Evolutionary conservation across 2,888 invertebrate genomes (phyloP).

Genomic region (Lasius fuliginosus): DNA sequence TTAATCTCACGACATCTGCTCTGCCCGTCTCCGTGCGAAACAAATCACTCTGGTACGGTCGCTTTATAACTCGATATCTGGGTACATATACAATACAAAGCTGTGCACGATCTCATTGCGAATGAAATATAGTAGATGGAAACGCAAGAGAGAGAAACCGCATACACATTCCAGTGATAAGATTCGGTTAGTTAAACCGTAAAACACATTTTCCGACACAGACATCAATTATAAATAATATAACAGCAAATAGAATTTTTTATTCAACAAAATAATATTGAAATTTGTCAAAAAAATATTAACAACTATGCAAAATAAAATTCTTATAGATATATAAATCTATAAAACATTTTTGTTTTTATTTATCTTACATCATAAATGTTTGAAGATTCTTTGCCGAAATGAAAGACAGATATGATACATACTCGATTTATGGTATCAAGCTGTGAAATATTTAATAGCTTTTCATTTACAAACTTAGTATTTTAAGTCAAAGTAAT

Average conservation of each 20-base stretch:
- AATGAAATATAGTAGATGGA: slow-evolving; percentile 34
- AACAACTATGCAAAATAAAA: slow-evolving; percentile 9
- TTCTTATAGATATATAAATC: neutral
- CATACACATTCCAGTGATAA: slow-evolving; percentile 30
- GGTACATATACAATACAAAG: slow-evolving; percentile 27
- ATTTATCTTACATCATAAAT: neutral
- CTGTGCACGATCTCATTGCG: slow-evolving; percentile 26
- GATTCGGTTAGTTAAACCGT: slow-evolving; percentile 32
- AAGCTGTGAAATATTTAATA: neutral
- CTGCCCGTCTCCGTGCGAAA: slow-evolving; percentile 54
- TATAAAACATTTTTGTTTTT: neutral
- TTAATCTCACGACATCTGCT: slow-evolving; percentile 59
- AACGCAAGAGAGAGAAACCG: slow-evolving; percentile 34
- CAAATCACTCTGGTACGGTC: slow-evolving; percentile 56
- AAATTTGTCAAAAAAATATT: neutral
- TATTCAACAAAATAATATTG: neutral
- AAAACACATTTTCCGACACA: slow-evolving; percentile 8
- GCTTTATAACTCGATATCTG: slow-evolving; percentile 55
- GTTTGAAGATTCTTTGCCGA: neutral
- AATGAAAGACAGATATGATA: neutral
- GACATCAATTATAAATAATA: slow-evolving; percentile 6
- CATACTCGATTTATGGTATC: neutral
- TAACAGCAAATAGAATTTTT: slow-evolving; percentile 15
- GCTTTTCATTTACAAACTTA: neutral
- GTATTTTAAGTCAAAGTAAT: neutral